Percentiles rank a stretch among this genome's conserved stretches.
These are phyloP conservation scores for Mormyrus hasselquistii DNA, from an alignment of 2,797 vertebrate genomes.

Conservation along the genomic window DNA sequence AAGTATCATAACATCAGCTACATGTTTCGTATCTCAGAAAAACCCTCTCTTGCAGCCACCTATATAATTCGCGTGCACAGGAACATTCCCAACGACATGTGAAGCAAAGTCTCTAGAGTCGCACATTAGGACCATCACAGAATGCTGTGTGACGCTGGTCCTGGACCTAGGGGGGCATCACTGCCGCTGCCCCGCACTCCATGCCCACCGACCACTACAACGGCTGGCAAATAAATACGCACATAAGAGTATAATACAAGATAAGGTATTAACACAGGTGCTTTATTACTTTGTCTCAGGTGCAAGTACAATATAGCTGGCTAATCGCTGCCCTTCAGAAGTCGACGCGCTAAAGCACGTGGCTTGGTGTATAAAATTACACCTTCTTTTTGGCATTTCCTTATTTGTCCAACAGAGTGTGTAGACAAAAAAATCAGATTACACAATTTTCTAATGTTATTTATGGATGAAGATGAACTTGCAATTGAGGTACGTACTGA, in stretches of 20 bases:
- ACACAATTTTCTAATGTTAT: too few species aligned
- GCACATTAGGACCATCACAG: background rate
- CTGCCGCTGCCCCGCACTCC: too few species aligned
- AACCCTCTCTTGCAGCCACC: background rate
- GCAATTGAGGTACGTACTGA: too few species aligned
- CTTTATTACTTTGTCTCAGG: background rate
- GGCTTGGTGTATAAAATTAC: background rate
- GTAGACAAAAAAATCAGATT: too few species aligned
- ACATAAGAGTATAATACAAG: background rate
- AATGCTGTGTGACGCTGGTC: background rate
- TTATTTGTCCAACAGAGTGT: too few species aligned
- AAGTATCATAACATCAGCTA: background rate
- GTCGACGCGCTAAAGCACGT: background rate
- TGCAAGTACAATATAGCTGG: background rate
- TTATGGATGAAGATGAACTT: too few species aligned
- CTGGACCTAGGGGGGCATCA: background rate
- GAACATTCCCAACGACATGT: too few species aligned
- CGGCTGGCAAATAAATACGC: background rate
- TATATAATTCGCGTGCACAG: background rate
- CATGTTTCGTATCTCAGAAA: background rate
- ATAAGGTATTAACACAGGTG: background rate
- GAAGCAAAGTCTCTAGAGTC: too few species aligned
- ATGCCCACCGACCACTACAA: background rate
- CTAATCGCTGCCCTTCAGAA: background rate
- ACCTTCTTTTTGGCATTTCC: background rate